A percentile compares a stretch with the other conserved stretches of the same genome.
Conservation (phyloP, 2,888 invertebrate species). For the Scaptomyza tumidula region DNA sequence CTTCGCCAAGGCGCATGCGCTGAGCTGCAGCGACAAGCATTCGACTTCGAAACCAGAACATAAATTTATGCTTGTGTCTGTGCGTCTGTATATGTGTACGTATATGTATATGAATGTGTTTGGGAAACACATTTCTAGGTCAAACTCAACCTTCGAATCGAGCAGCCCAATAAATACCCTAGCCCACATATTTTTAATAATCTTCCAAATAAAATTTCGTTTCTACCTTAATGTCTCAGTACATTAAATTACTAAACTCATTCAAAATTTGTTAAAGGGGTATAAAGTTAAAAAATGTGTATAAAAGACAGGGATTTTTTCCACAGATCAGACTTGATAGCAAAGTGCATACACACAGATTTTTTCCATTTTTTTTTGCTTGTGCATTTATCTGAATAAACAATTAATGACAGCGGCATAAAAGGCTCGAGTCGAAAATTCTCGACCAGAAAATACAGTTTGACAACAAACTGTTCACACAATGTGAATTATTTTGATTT, state of each 20-base stretch:
- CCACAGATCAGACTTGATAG: neutral
- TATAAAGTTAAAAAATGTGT: neutral
- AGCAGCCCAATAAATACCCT: conserved; percentile 52
- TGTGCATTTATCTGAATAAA: neutral
- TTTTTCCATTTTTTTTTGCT: neutral
- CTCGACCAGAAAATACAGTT: no score
- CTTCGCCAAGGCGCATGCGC: conserved; percentile 60
- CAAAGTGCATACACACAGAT: neutral
- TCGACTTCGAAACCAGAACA: conserved; percentile 62
- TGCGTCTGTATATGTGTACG: conserved; percentile 16
- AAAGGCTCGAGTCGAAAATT: no score
- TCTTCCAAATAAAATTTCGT: conserved; percentile 22
- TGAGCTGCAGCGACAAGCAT: conserved; percentile 43
- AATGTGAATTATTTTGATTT: no score
- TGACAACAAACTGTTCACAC: no score
- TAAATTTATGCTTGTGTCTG: conserved; percentile 35
- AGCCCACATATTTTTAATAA: conserved; percentile 38
- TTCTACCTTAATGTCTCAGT: neutral
- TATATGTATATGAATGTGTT: conserved; percentile 17
- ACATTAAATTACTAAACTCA: neutral
- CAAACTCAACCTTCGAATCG: conserved; percentile 61
- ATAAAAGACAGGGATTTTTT: neutral
- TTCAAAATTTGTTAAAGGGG: neutral
- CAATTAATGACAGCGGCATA: neutral
- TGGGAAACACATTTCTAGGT: conserved; percentile 70